A percentile compares a stretch with the other conserved stretches of the same genome.
phyloP scores from a whole-genome alignment of 2,113 vertebrate genomes.

The Neofelis nebulosa region DNA sequence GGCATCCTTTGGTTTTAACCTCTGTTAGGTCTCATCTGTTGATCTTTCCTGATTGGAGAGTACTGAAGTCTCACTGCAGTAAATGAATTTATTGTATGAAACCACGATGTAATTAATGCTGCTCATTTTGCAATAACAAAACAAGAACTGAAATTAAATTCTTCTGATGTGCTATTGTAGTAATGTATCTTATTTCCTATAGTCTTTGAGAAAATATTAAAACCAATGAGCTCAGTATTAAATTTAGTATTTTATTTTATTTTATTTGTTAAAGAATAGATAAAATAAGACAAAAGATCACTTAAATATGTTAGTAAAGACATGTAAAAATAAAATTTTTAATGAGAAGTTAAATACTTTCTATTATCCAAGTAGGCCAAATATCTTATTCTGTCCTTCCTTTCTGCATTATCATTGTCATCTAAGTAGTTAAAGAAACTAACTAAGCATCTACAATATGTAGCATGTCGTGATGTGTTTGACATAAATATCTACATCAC shows the following conservation, averaged over 20 bases:
- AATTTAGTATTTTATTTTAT: background rate
- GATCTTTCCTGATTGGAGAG: background rate
- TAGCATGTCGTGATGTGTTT: background rate
- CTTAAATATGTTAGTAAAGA: background rate
- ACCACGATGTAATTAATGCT: background rate
- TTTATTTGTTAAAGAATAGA: background rate
- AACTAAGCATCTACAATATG: background rate
- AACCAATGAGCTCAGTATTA: background rate
- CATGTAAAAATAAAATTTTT: background rate
- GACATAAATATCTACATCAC: background rate
- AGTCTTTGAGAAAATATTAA: background rate
- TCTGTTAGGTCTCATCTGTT: background rate
- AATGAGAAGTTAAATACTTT: background rate
- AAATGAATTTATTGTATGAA: background rate
- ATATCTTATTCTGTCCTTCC: background rate
- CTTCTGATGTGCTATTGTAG: background rate
- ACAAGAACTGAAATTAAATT: background rate
- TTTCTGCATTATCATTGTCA: background rate
- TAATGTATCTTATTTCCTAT: background rate
- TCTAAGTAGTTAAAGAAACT: background rate
- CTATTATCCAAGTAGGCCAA: background rate
- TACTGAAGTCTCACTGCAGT: background rate
- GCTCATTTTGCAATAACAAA: background rate
- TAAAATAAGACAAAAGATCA: background rate
- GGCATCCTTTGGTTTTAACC: background rate